phyloP scores from a whole-genome alignment of 2,888 invertebrate species.

The Omphaloscelis lunosa region DNA sequence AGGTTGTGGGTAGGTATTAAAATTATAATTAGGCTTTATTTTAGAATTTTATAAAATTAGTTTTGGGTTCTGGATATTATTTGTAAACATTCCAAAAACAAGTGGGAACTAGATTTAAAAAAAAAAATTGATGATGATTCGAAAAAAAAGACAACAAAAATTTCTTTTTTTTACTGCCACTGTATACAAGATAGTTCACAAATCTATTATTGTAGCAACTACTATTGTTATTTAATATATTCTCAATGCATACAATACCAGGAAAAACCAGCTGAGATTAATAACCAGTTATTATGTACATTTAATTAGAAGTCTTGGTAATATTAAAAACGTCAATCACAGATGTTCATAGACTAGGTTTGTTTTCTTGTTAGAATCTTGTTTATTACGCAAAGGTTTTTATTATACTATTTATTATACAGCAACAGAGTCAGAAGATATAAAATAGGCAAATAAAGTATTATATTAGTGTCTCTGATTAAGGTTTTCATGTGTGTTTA shows the following conservation, averaged over 20 bases:
- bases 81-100: not conserved
- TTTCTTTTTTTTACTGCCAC: not conserved
- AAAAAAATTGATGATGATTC: not conserved
- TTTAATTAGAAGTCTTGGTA: not conserved
- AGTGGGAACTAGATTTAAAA: not conserved
- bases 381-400: not conserved
- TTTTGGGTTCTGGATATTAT: slow-evolving; percentile 2
- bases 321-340: slow-evolving; percentile 4
- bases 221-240: not conserved
- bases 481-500: not conserved
- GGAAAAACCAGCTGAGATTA: slow-evolving; percentile 34
- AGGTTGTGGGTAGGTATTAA: not conserved
- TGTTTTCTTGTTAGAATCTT: slow-evolving; percentile 21
- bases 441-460: not conserved
- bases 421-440: not conserved
- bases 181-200: not conserved
- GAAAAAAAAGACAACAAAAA: not conserved
- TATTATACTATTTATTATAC: not conserved
- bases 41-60: no score
- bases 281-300: slow-evolving; percentile 13
- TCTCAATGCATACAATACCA: slow-evolving; percentile 12
- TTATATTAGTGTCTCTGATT: not conserved
- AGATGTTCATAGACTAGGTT: not conserved
- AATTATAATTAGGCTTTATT: not conserved
- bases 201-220: not conserved